A percentile compares a stretch with the other conserved stretches of the same genome.
Evolutionary conservation across 1,140 invertebrate species (phyloP).

Genomic region (Xylocopa sonorina): DNA sequence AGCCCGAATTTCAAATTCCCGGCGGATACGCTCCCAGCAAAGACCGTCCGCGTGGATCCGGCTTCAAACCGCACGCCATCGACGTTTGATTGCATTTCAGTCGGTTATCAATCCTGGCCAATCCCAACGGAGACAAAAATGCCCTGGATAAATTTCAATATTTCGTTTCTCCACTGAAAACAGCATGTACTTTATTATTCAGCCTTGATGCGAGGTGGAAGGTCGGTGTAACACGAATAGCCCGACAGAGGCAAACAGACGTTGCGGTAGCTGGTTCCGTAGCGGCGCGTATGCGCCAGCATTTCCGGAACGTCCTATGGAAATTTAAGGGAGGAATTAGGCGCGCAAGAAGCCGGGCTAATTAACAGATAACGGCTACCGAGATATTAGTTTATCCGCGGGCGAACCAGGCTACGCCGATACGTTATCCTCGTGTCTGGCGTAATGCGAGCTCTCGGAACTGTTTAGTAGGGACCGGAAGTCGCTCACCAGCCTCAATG

Average conservation of each 20-base stretch:
- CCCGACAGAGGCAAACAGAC: background rate
- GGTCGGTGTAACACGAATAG: conserved; percentile 17
- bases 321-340: conserved; percentile 58
- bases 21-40: background rate
- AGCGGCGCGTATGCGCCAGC: conserved; percentile 5
- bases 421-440: conserved; percentile 29
- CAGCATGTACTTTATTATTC: too few relatives aligned
- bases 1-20: conserved; percentile 48
- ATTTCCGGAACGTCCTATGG: background rate
- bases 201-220: too few relatives aligned
- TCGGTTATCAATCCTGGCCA: too few relatives aligned
- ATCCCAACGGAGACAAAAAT: too few relatives aligned
- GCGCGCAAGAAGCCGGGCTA: conserved; percentile 57
- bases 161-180: too few relatives aligned
- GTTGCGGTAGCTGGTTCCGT: background rate
- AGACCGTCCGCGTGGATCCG: background rate
- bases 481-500: background rate
- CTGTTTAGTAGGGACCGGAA: conserved; percentile 10
- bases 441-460: background rate
- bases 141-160: too few relatives aligned
- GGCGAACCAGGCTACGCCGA: background rate
- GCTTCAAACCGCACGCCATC: background rate
- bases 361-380: conserved; percentile 66
- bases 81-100: conserved; percentile 43
- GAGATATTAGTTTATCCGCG: conserved; percentile 50